Evolutionary conservation across 35 echinoderm and acorn worm species (phyloP), one percentile per base, ranked within the genome.

Genomic region (Lytechinus pictus): DNA sequence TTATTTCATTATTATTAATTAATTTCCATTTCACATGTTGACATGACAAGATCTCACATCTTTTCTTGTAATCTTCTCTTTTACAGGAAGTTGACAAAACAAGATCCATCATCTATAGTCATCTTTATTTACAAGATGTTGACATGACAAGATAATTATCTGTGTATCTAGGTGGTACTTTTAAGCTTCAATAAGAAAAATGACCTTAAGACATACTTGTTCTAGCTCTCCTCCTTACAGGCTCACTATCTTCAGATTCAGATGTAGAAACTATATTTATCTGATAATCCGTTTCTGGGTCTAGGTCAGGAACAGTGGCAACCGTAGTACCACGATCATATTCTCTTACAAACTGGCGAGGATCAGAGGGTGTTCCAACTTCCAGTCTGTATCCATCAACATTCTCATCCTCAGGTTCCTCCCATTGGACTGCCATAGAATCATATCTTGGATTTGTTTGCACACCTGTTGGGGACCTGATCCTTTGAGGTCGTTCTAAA

Each of bases 301-400:
- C 66, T 79, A 79, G n/a, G 14, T n/a, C 66, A 24, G 66, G 66
- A 24, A 79, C 19, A 79, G 19, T 79, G 19, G 66, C 66, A 79
- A 24, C 66, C 66, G 66, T 79, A 0, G 66, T 79, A 5, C 66
- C 66, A 79, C 66, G 66, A 79, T 79, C 66, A 79, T 19, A 79
- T 79, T 79, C 66, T 24, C 66, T 79, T n/a, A 79, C 66, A 79
- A 79, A 79, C 66, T 79, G 66, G 66, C 66, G 66, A 6, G 66
- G 66, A 79, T 79, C 19, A 79, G 66, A 79, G 66, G 66, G 66
- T 79, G 66, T 79, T 79, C 66, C 66, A 79, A 79, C 66, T 79
- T 79, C 66, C 0, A 79, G 66, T 79, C 66, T 19, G 19, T 79
- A 79, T 79, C 66, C 66, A 79, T 79, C 66, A 79, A 79, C 66